Evolutionary conservation across 2,113 vertebrate species (phyloP).

Genomic region (Xyliphius kryptos): DNA sequence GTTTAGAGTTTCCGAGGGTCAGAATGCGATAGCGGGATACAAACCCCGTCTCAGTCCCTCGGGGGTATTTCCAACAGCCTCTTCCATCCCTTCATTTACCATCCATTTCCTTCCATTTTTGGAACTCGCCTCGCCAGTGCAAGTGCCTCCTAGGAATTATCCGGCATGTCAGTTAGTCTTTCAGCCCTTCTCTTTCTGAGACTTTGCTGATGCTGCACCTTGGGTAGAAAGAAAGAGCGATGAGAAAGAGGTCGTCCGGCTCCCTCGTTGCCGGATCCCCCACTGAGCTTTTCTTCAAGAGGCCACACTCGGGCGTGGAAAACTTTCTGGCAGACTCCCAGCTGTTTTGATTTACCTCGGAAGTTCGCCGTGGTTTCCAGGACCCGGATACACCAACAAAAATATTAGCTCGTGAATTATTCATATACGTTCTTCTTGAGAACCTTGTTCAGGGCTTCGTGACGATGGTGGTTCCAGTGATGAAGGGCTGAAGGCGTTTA

Average conservation of each 20-base stretch:
- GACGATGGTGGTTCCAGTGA: not conserved
- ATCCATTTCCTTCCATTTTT: slow-evolving; percentile 14
- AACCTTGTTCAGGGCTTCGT: not conserved
- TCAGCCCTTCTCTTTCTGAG: slow-evolving; percentile 28
- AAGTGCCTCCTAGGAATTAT: slow-evolving; percentile 37
- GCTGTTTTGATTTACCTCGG: not conserved
- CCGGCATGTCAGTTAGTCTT: slow-evolving; percentile 37
- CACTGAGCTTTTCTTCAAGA: slow-evolving; percentile 20
- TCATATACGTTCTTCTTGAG: not conserved
- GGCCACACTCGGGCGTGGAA: slow-evolving; percentile 19
- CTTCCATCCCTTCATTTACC: too few relatives aligned
- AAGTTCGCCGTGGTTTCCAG: not conserved
- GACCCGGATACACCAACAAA: not conserved
- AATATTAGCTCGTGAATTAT: slow-evolving; percentile 10
- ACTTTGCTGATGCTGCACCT: slow-evolving; percentile 25
- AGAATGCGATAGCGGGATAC: slow-evolving; percentile 5
- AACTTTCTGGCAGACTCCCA: slow-evolving; percentile 7
- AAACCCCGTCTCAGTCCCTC: slow-evolving; percentile 7
- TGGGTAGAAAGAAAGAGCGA: slow-evolving; percentile 16
- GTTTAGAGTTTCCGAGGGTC: slow-evolving; percentile 34
- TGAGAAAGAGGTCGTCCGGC: slow-evolving; percentile 7
- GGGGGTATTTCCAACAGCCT: slow-evolving; percentile 6
- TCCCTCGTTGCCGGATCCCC: slow-evolving; percentile 13
- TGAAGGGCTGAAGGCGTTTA: not conserved
- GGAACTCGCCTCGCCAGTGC: slow-evolving; percentile 9